These are phyloP conservation scores for Nomia melanderi DNA, from an alignment of 1,140 invertebrate genomes.

Conservation along the genomic window DNA sequence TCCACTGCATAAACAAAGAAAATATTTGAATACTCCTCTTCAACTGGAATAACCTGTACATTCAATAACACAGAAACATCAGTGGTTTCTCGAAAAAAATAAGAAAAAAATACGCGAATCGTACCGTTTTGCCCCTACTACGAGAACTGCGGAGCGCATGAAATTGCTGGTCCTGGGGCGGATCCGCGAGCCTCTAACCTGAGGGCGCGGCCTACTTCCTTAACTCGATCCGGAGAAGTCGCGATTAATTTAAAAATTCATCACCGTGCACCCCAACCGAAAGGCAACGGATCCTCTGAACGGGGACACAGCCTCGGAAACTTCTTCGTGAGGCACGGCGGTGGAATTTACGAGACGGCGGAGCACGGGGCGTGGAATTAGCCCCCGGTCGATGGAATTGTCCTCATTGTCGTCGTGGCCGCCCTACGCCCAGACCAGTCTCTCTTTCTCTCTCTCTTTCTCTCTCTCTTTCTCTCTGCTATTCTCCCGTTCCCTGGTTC, in stretches of 20 bases:
- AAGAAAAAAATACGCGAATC: no score
- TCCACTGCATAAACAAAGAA: no score
- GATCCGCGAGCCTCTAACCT: no score
- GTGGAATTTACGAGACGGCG: neutral
- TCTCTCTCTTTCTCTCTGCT: no score
- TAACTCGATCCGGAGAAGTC: conserved; percentile 1
- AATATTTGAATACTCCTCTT: no score
- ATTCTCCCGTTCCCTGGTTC: no score
- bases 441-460: no score
- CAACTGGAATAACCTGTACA: no score
- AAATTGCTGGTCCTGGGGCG: neutral
- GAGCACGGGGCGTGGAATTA: neutral
- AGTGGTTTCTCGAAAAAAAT: conserved; percentile 13
- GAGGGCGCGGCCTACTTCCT: neutral
- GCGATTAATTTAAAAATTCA: conserved; percentile 7
- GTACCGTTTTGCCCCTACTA: no score
- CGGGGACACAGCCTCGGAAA: neutral
- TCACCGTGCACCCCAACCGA: neutral
- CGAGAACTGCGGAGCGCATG: neutral
- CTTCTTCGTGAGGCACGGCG: neutral
- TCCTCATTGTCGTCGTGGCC: neutral
- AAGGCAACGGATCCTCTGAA: neutral
- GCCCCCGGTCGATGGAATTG: neutral
- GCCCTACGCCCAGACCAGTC: neutral
- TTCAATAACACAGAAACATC: no score